Evolutionary conservation across 2,888 invertebrate genomes (phyloP).

Genomic region (Leptinotarsa juncta): DNA sequence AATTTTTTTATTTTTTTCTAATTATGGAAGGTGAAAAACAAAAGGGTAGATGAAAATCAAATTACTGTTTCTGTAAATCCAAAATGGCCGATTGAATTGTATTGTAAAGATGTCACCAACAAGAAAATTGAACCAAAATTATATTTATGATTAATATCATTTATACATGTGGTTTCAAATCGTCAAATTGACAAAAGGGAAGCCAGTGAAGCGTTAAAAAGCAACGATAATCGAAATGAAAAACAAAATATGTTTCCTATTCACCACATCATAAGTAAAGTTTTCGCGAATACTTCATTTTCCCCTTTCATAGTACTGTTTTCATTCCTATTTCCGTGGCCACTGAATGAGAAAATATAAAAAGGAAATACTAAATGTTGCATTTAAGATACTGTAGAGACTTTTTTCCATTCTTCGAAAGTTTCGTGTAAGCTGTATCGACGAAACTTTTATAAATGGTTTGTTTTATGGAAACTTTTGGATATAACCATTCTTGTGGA

Average conservation of each 20-base stretch:
- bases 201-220: not conserved
- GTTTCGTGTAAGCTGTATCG: slow-evolving; percentile 36
- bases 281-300: slow-evolving; percentile 21
- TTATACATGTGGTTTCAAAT: too few relatives aligned
- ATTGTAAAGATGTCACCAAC: too few relatives aligned
- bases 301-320: slow-evolving; percentile 29
- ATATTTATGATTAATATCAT: too few relatives aligned
- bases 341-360: slow-evolving; percentile 32
- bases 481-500: slow-evolving; percentile 17
- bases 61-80: too few relatives aligned
- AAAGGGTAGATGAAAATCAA: too few relatives aligned
- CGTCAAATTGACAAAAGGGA: not conserved
- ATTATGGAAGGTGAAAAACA: too few relatives aligned
- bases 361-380: slow-evolving; percentile 38
- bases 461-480: slow-evolving; percentile 44
- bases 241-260: not conserved
- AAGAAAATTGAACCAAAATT: too few relatives aligned
- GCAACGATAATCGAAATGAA: not conserved
- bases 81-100: too few relatives aligned
- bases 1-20: too few relatives aligned
- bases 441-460: slow-evolving; percentile 46
- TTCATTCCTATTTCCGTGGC: slow-evolving; percentile 32
- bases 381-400: slow-evolving; percentile 34
- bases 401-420: slow-evolving; percentile 33
- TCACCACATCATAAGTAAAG: slow-evolving; percentile 6